Base-by-base conservation (phyloP, 2,113 vertebrate species). In the Galemys pyrenaicus region DNA sequence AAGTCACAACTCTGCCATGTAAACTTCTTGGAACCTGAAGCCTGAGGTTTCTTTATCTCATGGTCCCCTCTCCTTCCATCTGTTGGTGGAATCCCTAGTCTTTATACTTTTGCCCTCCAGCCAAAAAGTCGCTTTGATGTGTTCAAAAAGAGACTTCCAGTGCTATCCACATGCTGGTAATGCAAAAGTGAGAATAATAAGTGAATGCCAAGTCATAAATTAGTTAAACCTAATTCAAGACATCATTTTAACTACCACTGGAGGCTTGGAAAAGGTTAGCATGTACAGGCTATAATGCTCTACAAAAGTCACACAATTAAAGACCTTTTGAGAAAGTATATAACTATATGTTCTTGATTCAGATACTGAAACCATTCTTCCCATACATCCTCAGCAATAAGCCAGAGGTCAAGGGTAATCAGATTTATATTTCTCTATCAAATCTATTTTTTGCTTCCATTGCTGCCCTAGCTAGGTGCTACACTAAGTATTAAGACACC, bases 191-290 rank as follows among this genome's bases (percentile, higher is more conserved):
- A n/a, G 12, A 82, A n/a, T 3, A 44, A 51, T 2, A 75, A 0
- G 0, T 16, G 89, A 79, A 95, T n/a, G 67, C 37, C 80, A 70
- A 87, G n/a, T 65, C 58, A 49, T 7, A 64, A 9, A 12, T 26
- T 60, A 84, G 58, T 26, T 79, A 92, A 93, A 74, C 37, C 15
- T n/a, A 81, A 89, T 37, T 56, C 19, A 86, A 94, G 88, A 19
- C 54, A 19, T 75, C 68, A 74, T 51, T 91, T 90, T 87, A 83
- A 89, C 32, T 93, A 41, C 70, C 49, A 54, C 3, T n/a, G n/a
- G 3, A 92, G 28, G 71, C 19, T 6, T 87, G 37, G 15, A 70
- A 92, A 92, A 60, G 71, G 62, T 41, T 89, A 56, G 32, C 13
- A 84, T 6, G 19, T 60, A 24, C 0, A 94, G 20, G 24, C 10